These are phyloP conservation scores for Calcarius lapponicus DNA, from an alignment of 2,797 vertebrate species.

Conservation along the genomic window DNA sequence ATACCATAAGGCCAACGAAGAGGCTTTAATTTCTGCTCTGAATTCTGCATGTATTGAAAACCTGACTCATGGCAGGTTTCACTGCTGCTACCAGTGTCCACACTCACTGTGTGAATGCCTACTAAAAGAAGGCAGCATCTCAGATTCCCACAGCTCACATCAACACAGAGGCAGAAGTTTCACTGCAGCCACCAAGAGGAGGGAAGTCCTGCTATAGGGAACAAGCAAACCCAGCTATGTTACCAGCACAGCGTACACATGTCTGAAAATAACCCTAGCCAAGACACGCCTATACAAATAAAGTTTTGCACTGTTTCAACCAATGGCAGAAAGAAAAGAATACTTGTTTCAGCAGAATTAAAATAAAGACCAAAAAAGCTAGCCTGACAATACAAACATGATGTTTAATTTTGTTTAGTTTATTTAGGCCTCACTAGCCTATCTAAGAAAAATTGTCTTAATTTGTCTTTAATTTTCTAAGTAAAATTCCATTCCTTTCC, in stretches of 20 bases:
- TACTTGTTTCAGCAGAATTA: background rate
- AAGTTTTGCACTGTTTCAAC: background rate
- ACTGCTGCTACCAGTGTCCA: background rate
- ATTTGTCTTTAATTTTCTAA: background rate
- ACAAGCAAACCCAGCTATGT: rapidly evolving
- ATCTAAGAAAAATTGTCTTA: background rate
- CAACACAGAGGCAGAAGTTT: background rate
- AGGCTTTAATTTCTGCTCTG: background rate
- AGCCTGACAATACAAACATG: background rate
- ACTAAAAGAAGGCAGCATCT: background rate
- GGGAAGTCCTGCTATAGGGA: background rate
- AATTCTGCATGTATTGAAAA: background rate
- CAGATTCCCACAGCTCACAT: rapidly evolving
- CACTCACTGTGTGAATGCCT: background rate
- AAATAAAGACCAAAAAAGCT: background rate
- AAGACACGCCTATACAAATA: background rate
- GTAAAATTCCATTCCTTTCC: background rate
- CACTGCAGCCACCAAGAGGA: background rate
- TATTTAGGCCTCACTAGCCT: background rate
- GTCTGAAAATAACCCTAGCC: background rate
- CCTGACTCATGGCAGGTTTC: background rate
- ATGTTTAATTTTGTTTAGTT: background rate
- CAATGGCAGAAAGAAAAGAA: background rate
- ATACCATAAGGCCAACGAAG: no score
- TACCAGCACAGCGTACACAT: rapidly evolving